Percentiles rank a stretch among this genome's conserved stretches.
Evolutionary conservation across 2,113 vertebrate genomes (phyloP).

Genomic region (Lycaon pictus): DNA sequence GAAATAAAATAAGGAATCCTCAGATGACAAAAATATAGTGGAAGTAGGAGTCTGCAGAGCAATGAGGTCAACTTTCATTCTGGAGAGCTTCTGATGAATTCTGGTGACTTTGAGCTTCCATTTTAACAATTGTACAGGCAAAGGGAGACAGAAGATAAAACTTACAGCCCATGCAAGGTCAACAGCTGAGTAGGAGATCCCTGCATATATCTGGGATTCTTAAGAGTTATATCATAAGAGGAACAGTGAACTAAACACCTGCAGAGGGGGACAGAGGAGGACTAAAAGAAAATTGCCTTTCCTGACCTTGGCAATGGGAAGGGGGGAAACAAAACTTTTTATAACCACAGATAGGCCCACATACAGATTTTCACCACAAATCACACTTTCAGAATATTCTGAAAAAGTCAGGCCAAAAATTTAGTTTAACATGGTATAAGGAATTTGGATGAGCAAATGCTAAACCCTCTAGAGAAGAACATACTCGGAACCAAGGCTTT

Average conservation of each 20-base stretch:
- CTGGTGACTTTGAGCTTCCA: neutral
- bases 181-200: neutral
- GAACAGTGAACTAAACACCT: neutral
- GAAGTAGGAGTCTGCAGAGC: neutral
- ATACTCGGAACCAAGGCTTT: neutral
- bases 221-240: neutral
- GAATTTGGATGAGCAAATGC: neutral
- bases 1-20: constrained; percentile 46
- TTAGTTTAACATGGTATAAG: neutral
- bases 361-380: neutral
- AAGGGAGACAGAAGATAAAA: neutral
- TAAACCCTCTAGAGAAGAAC: neutral
- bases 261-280: neutral
- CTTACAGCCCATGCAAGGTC: neutral
- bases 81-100: neutral
- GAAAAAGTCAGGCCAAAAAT: neutral
- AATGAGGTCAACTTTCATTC: neutral
- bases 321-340: neutral
- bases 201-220: neutral
- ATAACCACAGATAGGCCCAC: neutral
- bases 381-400: constrained; percentile 31
- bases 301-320: neutral
- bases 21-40: neutral
- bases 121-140: neutral
- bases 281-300: neutral